phyloP scores from a whole-genome alignment of 1,140 invertebrate species.

The Scaptomyza montana region DNA sequence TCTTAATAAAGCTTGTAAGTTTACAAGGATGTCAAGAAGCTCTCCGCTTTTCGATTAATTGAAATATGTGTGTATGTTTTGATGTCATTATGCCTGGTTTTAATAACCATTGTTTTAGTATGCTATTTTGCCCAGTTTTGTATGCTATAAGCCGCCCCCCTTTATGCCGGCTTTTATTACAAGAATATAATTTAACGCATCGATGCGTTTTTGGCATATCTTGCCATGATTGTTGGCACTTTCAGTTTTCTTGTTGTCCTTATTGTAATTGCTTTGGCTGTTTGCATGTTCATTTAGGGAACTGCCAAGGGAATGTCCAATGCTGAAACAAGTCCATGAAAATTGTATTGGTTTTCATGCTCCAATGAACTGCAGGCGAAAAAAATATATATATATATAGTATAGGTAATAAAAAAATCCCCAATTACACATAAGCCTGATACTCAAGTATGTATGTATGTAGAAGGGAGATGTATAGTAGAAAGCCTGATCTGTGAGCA shows the following conservation, averaged over 20 bases:
- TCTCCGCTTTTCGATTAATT: too few relatives aligned
- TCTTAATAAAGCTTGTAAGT: too few relatives aligned
- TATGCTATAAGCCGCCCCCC: neutral
- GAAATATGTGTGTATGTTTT: neutral
- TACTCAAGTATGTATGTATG: constrained; percentile 45
- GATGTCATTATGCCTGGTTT: neutral
- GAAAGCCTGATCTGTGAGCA: neutral
- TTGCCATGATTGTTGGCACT: constrained; percentile 56
- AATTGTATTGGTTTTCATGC: constrained; percentile 58
- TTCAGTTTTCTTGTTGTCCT: constrained; percentile 1
- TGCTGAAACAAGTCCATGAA: constrained; percentile 43
- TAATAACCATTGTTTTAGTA: neutral
- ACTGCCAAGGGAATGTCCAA: too few relatives aligned
- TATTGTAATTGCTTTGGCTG: constrained; percentile 52
- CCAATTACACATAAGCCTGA: constrained; percentile 34
- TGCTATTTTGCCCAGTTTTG: neutral
- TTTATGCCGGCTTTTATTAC: constrained; percentile 8
- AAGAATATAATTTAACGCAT: constrained; percentile 75
- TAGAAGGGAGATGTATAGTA: neutral
- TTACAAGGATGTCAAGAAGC: too few relatives aligned
- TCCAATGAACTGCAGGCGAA: constrained; percentile 42
- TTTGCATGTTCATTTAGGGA: constrained; percentile 20
- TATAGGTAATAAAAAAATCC: neutral
- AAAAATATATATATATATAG: constrained; percentile 3
- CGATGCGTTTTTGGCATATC: constrained; percentile 53